A percentile compares a stretch with the other conserved stretches of the same genome.
Conservation (phyloP, 2,797 vertebrate species). For the Nyctalus aviator region DNA sequence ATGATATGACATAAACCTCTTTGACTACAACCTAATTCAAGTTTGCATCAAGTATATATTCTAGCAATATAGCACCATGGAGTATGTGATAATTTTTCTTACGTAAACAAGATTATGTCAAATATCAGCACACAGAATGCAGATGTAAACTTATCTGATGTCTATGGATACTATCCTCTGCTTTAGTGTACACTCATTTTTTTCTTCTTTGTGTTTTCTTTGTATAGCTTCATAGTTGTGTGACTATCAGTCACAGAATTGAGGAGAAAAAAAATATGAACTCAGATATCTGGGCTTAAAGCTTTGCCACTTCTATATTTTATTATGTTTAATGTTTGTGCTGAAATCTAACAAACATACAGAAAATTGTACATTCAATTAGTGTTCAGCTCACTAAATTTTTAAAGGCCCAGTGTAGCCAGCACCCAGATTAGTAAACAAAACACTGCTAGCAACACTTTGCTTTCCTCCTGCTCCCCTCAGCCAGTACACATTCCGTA, state of each 20-base stretch:
- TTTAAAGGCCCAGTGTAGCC: background rate
- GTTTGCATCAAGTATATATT: background rate
- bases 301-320: background rate
- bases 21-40: constrained; percentile 45
- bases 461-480: background rate
- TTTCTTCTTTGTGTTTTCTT: background rate
- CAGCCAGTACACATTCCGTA: background rate
- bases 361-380: background rate
- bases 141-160: background rate
- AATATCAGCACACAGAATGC: background rate
- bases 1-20: constrained; percentile 3
- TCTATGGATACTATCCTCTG: background rate
- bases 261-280: background rate
- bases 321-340: background rate
- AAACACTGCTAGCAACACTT: background rate
- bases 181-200: background rate
- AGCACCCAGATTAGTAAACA: background rate
- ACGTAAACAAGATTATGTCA: constrained; percentile 17
- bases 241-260: background rate
- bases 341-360: background rate
- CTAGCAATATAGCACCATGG: background rate
- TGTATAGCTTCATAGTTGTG: background rate
- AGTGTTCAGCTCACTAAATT: background rate
- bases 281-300: background rate
- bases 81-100: background rate